Conservation (phyloP, 2,888 invertebrate genomes). For the Mechanitis mazaeus region DNA sequence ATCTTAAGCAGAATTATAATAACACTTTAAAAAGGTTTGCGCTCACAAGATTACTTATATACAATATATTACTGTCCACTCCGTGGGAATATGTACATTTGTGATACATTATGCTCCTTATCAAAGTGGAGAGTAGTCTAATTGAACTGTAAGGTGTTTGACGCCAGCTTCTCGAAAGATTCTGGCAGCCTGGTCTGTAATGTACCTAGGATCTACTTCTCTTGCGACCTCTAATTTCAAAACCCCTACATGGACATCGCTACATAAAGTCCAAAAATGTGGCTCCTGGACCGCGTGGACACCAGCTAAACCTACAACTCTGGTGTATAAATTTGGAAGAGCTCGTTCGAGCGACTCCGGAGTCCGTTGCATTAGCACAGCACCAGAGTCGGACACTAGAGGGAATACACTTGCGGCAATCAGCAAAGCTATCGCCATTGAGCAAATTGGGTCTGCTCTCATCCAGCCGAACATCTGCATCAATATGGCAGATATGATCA, state of each 20-base stretch:
- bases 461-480: conserved; percentile 99
- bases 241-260: conserved; percentile 94
- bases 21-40: conserved; percentile 13
- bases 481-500: conserved; percentile 94
- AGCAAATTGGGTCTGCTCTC: conserved; percentile 98
- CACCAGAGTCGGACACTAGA: conserved; percentile 89
- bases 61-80: conserved; percentile 25
- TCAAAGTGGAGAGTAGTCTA: conserved; percentile 88
- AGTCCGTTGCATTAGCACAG: conserved; percentile 96
- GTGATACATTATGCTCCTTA: conserved; percentile 37
- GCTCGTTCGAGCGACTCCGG: conserved; percentile 88
- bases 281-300: conserved; percentile 98
- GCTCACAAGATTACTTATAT: conserved; percentile 27
- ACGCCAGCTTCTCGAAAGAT: conserved; percentile 96
- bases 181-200: conserved; percentile 93
- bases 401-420: conserved; percentile 92
- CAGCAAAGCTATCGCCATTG: conserved; percentile 95
- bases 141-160: conserved; percentile 92
- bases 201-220: conserved; percentile 94
- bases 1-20: conserved; percentile 1
- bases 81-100: conserved; percentile 39
- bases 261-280: conserved; percentile 98
- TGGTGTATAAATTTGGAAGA: conserved; percentile 91
- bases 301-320: conserved; percentile 92
- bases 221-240: conserved; percentile 96